These are phyloP conservation scores for Muscicapa adusta DNA, from an alignment of 2,113 vertebrate species.

Conservation along the genomic window DNA sequence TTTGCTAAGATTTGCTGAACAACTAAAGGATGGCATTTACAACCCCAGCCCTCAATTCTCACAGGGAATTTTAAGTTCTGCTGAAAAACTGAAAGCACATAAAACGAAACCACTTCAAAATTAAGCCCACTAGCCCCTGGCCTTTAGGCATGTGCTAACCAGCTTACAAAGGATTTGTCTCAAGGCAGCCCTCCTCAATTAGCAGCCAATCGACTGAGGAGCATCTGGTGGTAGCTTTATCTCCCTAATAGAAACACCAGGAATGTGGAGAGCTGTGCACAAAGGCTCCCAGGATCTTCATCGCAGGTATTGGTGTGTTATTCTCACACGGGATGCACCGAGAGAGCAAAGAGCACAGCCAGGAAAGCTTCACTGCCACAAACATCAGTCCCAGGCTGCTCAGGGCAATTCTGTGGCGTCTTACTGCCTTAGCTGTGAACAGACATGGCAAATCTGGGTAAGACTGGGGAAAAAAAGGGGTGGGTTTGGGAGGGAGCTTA, in stretches of 20 bases:
- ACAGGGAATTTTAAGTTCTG: not conserved
- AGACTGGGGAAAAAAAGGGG: not conserved
- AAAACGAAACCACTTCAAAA: not conserved
- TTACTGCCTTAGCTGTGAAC: not conserved
- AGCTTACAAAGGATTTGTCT: constrained; percentile 45
- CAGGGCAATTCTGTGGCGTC: not conserved
- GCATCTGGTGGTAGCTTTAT: constrained; percentile 25
- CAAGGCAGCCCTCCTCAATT: not conserved
- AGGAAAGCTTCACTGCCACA: not conserved
- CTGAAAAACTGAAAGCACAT: not conserved
- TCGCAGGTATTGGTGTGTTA: not conserved
- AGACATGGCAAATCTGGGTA: not conserved
- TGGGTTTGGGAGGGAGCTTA: not conserved
- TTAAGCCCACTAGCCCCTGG: not conserved
- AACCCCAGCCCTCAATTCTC: not conserved
- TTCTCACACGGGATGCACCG: not conserved
- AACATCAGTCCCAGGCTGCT: not conserved
- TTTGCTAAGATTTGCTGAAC: not conserved
- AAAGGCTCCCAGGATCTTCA: not conserved
- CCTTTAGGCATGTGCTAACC: constrained; percentile 8
- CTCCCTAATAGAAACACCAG: not conserved
- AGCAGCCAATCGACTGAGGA: not conserved
- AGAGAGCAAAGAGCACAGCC: not conserved
- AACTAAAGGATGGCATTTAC: not conserved
- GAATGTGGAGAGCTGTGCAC: not conserved